Evolutionary conservation across 2,113 vertebrate species (phyloP), one percentile per base, ranked within the genome.

Genomic region (Cettia cetti): DNA sequence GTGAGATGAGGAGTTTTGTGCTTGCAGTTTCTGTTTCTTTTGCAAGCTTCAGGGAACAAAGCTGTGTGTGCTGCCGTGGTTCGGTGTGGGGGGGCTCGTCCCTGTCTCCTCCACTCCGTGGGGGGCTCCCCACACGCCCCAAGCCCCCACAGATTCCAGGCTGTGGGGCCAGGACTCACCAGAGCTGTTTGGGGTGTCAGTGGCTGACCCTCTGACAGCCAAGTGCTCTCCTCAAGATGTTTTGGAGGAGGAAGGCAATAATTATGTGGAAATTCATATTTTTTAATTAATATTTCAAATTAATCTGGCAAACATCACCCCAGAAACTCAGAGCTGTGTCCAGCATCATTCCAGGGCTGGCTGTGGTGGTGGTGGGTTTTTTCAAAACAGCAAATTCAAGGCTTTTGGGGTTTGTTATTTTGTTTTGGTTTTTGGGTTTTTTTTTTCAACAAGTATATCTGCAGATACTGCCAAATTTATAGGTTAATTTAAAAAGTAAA

Each of bases 41-140:
- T 45, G 68, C 49, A 35, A 45, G 80, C 33, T 1, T 49, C 24
- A 5, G 49, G 19, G 84, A 88, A 40, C 91, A 81, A 69, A 69
- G 44, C 60, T 75, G 82, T 0, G 21, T 59, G 71, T 3, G 31
- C 0, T 3, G 75, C 50, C 0, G 61, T 16, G 42, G 27, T 76
- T 81, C 0, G 1, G 13, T 30, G 26, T 2, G 27, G 18, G 75
- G 57, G 1, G 8, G 5, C 14, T 33, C 0, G 0, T 35, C 15
- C 4, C 63, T 1, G 0, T 81, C 33, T 3, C 44, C 49, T 23
- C 44, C 15, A 2, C 13, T 20, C 26, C 0, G 0, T 33, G 49
- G 4, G 15, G 56, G 11, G 12, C 37, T 74, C 60, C 42, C 42
- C 66, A 56, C 31, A 19, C 15, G 37, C 27, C 45, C 28, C 61